These are phyloP conservation scores for Morus bassanus DNA, from an alignment of 2,797 vertebrate genomes.

Conservation along the genomic window DNA sequence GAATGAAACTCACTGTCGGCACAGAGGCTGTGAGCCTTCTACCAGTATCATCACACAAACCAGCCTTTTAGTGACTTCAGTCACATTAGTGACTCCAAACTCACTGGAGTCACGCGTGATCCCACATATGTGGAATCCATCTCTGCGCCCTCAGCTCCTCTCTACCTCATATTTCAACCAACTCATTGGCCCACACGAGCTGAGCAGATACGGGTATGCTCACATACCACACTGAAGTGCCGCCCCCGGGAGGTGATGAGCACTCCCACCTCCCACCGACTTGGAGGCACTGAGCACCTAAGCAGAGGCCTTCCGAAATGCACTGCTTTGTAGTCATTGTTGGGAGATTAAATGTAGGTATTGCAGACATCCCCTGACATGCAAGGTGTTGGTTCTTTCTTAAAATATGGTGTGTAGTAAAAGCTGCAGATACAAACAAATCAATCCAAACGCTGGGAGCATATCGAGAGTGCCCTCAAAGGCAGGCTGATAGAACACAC, in stretches of 20 bases:
- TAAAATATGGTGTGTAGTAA: not conserved
- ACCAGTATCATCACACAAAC: not conserved
- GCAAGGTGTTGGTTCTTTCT: not conserved
- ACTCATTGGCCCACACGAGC: not conserved
- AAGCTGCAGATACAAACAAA: not conserved
- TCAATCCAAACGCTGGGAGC: not conserved
- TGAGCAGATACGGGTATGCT: not conserved
- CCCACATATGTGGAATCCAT: not conserved
- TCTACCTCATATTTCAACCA: not conserved
- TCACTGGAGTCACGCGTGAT: not conserved
- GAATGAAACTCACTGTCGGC: not conserved
- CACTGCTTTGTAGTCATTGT: not conserved
- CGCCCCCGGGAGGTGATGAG: not conserved
- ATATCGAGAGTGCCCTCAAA: not conserved
- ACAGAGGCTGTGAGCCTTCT: not conserved
- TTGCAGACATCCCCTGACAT: fast-evolving
- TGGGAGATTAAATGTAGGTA: not conserved
- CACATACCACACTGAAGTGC: not conserved
- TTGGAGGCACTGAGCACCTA: not conserved
- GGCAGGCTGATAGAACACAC: not conserved
- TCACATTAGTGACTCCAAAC: not conserved
- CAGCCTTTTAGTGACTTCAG: not conserved
- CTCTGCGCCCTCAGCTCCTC: not conserved
- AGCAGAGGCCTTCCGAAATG: not conserved
- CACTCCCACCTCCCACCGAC: not conserved